These are phyloP conservation scores for Thamnophis elegans DNA, from an alignment of 2,797 vertebrate genomes.

Conservation along the genomic window DNA sequence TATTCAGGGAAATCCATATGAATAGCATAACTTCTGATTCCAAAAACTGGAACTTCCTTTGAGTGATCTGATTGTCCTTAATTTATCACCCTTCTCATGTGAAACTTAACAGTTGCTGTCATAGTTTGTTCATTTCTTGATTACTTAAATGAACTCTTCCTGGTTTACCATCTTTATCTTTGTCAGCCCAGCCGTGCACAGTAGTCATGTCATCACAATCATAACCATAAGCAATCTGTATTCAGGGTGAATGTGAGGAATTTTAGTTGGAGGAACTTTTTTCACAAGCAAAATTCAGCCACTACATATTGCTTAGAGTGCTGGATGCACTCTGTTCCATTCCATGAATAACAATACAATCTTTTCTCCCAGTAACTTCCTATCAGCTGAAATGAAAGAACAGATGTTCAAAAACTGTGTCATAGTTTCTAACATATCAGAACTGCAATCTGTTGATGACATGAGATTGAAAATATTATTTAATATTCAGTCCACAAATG, in stretches of 20 bases:
- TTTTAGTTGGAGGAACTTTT: neutral
- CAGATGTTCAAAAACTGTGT: neutral
- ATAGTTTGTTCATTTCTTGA: neutral
- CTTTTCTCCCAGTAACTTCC: neutral
- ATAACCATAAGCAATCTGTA: neutral
- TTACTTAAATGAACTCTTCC: neutral
- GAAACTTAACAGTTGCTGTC: neutral
- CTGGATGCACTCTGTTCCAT: neutral
- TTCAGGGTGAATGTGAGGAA: neutral
- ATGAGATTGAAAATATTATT: neutral
- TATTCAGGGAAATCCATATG: neutral
- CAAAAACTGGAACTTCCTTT: neutral
- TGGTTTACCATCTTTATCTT: neutral
- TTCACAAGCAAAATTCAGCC: neutral
- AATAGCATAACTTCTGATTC: neutral
- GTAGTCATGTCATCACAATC: neutral
- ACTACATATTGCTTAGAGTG: neutral
- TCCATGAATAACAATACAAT: neutral
- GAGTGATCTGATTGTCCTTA: neutral
- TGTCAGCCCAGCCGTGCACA: neutral
- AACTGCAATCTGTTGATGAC: neutral
- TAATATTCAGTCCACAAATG: neutral
- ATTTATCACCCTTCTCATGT: neutral
- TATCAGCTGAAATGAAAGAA: neutral
- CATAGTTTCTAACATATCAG: neutral